A percentile compares a stretch with the other conserved stretches of the same genome.
Evolutionary conservation across 2,888 invertebrate genomes (phyloP).

Genomic region (Eilema depressum): DNA sequence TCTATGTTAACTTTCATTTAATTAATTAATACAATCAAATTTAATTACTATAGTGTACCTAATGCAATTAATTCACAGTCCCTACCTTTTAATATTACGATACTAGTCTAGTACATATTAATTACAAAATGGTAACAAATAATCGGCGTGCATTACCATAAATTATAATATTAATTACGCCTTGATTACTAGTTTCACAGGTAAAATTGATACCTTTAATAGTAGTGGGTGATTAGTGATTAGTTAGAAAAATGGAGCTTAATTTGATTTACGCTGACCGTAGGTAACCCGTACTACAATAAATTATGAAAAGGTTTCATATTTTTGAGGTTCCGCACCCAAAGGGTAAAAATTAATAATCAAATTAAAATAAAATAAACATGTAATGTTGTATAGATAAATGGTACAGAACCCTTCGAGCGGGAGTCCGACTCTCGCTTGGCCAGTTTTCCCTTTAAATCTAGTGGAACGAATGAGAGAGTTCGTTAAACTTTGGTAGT

Average conservation of each 20-base stretch:
- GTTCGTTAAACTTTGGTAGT: too few relatives aligned
- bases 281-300: not conserved
- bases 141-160: slow-evolving; percentile 3
- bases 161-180: slow-evolving; percentile 5
- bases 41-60: not conserved
- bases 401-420: too few relatives aligned
- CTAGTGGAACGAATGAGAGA: too few relatives aligned
- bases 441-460: too few relatives aligned
- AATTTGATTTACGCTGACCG: not conserved
- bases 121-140: not conserved
- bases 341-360: too few relatives aligned
- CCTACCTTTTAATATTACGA: not conserved
- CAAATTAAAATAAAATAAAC: too few relatives aligned
- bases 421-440: too few relatives aligned
- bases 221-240: not conserved
- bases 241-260: not conserved
- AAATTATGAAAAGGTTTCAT: not conserved
- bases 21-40: not conserved
- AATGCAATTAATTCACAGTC: not conserved
- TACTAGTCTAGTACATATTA: not conserved
- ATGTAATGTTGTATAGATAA: too few relatives aligned
- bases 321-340: too few relatives aligned
- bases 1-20: too few relatives aligned
- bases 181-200: slow-evolving; percentile 2
- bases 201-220: not conserved